These are phyloP conservation scores for Archilochus colubris DNA, from an alignment of 2,113 vertebrate genomes.

Conservation along the genomic window DNA sequence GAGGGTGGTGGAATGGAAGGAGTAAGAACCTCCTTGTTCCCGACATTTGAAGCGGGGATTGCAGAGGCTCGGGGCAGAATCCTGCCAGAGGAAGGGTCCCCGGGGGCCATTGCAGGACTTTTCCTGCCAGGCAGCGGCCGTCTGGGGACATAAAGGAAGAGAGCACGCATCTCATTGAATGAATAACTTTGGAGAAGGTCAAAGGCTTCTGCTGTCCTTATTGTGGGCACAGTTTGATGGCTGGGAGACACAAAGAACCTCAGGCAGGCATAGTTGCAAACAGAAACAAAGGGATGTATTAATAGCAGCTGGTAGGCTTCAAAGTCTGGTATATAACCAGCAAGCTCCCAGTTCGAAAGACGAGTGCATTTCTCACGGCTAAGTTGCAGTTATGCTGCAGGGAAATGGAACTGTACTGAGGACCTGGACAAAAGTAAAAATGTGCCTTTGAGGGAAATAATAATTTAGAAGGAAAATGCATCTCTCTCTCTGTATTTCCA, in stretches of 20 bases:
- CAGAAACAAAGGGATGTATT: conserved; percentile 41
- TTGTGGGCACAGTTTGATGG: neutral
- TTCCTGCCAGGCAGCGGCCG: neutral
- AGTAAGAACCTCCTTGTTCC: neutral
- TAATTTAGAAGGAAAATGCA: neutral
- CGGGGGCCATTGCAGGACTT: neutral
- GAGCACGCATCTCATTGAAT: neutral
- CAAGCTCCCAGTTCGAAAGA: neutral
- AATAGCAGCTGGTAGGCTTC: conserved; percentile 26
- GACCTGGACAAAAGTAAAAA: neutral
- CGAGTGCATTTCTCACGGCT: neutral
- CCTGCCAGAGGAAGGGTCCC: neutral
- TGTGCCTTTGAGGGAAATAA: neutral
- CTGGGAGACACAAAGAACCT: conserved; percentile 2
- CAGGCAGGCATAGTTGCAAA: conserved; percentile 11
- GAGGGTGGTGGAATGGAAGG: neutral
- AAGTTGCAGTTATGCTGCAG: neutral
- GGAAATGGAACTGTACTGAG: neutral
- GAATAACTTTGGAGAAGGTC: conserved; percentile 7
- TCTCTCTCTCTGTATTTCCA: neutral
- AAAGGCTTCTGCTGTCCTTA: neutral
- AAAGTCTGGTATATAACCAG: neutral
- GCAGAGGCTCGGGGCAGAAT: neutral
- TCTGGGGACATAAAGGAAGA: neutral
- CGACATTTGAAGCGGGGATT: neutral